Conservation (phyloP, 1,140 invertebrate genomes). For the Penaeus japonicus region DNA sequence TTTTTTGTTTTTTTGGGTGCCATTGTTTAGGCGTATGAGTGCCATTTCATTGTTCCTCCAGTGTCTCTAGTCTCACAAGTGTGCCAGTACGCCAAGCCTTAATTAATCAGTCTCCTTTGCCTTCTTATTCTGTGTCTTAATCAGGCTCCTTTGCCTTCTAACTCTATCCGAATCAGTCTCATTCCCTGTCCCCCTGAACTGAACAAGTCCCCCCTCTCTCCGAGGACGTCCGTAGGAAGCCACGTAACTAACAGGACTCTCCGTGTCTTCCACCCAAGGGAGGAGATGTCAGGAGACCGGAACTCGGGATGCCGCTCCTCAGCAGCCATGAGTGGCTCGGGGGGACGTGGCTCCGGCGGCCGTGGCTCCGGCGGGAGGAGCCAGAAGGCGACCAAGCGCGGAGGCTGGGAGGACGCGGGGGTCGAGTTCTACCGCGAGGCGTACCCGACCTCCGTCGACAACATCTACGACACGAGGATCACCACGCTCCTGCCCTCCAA, state of each 20-base stretch:
- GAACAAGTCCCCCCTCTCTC: too few relatives aligned
- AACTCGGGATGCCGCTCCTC: constrained; percentile 47
- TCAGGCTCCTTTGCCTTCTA: too few relatives aligned
- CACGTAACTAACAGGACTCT: neutral
- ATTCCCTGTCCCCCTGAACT: too few relatives aligned
- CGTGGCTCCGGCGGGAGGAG: constrained; percentile 29
- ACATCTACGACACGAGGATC: constrained; percentile 49
- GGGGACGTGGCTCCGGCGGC: constrained; percentile 37
- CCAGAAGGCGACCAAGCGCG: constrained; percentile 37
- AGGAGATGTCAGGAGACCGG: constrained; percentile 58
- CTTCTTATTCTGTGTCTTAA: too few relatives aligned
- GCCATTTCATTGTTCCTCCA: neutral
- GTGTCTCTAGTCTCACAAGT: too few relatives aligned
- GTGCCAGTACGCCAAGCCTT: too few relatives aligned
- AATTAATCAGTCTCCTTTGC: too few relatives aligned
- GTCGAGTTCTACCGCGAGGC: constrained; percentile 86
- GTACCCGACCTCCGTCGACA: constrained; percentile 76
- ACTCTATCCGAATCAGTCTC: too few relatives aligned
- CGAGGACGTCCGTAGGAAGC: too few relatives aligned
- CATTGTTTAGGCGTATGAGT: neutral
- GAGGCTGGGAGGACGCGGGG: constrained; percentile 80
- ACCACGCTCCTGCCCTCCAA: constrained; percentile 53
- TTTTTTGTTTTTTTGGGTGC: neutral
- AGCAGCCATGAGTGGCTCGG: constrained; percentile 26
- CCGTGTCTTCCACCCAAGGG: constrained; percentile 18